Percentiles rank a stretch among this genome's conserved stretches.
These are phyloP conservation scores for Macrobrachium nipponense DNA, from an alignment of 1,140 invertebrate genomes.

Conservation along the genomic window DNA sequence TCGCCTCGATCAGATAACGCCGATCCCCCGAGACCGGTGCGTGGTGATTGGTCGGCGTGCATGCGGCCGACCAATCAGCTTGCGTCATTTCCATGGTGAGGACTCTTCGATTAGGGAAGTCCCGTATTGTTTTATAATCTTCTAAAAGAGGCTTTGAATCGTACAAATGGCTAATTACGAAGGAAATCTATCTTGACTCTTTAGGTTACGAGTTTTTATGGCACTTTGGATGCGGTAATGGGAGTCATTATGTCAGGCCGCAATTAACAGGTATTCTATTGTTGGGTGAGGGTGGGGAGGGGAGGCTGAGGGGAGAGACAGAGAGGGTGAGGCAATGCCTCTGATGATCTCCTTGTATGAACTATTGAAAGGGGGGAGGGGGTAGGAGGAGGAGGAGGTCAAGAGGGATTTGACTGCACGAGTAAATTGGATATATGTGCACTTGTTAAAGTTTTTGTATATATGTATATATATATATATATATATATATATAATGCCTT, in stretches of 20 bases:
- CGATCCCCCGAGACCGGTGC: too few species aligned
- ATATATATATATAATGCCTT: too few species aligned
- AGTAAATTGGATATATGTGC: not conserved
- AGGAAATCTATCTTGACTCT: constrained; percentile 47
- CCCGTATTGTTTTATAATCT: too few species aligned
- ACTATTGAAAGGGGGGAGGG: not conserved
- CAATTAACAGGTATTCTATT: constrained; percentile 57
- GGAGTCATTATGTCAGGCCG: constrained; percentile 45
- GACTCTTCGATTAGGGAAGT: too few species aligned
- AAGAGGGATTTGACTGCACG: too few species aligned
- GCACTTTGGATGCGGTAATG: constrained; percentile 44
- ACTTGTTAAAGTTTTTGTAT: not conserved
- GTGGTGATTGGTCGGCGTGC: too few species aligned
- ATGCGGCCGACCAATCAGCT: too few species aligned
- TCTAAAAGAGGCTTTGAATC: constrained; percentile 23
- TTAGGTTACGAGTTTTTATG: constrained; percentile 44
- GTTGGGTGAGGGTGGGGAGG: not conserved
- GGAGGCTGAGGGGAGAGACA: too few species aligned
- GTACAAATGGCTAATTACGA: constrained; percentile 57
- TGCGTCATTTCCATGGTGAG: too few species aligned
- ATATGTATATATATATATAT: not conserved
- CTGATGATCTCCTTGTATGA: too few species aligned
- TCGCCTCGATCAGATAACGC: too few species aligned
- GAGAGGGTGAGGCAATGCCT: not conserved
- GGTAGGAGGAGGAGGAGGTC: not conserved